Evolutionary conservation across 2,888 invertebrate species (phyloP).

Genomic region (Eristalis tenax): DNA sequence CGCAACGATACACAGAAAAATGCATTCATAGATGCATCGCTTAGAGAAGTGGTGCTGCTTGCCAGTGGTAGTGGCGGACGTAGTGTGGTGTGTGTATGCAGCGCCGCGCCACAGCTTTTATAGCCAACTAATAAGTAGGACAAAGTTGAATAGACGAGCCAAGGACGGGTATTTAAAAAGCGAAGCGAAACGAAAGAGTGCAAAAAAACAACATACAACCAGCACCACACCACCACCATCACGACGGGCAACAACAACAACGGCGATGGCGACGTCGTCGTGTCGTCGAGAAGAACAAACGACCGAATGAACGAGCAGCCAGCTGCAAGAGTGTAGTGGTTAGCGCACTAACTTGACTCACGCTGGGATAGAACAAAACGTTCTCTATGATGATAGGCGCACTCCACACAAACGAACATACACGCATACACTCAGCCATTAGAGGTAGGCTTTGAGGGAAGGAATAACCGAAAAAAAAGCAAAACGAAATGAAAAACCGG

Average conservation of each 20-base stretch:
- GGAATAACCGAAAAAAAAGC: not conserved
- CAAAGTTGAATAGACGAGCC: conserved; percentile 82
- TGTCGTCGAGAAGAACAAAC: not conserved
- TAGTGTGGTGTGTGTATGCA: conserved; percentile 45
- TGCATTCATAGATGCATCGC: conserved; percentile 69
- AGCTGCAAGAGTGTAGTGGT: conserved; percentile 4
- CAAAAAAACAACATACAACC: conserved; percentile 35
- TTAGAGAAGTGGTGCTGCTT: conserved; percentile 18
- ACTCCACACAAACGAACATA: conserved; percentile 1
- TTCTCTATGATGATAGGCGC: conserved; percentile 50
- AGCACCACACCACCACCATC: conserved; percentile 37
- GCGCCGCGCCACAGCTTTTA: conserved; percentile 72
- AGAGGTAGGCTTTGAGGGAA: conserved; percentile 17
- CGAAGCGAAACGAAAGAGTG: conserved; percentile 74
- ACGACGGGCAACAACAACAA: not conserved
- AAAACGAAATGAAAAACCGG: conserved; percentile 20
- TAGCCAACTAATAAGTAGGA: conserved; percentile 81
- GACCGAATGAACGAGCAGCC: not conserved
- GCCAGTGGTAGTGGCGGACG: conserved; percentile 23
- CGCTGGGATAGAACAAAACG: conserved; percentile 66
- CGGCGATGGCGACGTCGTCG: not conserved
- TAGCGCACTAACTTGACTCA: conserved; percentile 48
- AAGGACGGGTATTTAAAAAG: conserved; percentile 81
- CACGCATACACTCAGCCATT: not conserved
- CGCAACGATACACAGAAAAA: conserved; percentile 54